A percentile compares a stretch with the other conserved stretches of the same genome.
Conservation (phyloP, 2,888 invertebrate genomes). For the Acleris emargana region DNA sequence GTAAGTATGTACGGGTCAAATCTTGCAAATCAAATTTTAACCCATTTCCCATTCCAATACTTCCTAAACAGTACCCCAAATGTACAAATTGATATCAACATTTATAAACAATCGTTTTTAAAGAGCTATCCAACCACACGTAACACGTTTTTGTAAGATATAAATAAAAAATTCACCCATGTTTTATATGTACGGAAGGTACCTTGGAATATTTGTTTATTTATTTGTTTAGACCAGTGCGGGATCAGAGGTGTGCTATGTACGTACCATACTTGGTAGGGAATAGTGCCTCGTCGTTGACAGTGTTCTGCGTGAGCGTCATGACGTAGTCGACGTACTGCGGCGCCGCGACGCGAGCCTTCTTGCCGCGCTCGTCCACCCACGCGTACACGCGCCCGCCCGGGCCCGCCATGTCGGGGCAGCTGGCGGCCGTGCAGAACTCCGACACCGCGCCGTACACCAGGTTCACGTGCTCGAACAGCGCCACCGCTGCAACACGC, state of each 20-base stretch:
- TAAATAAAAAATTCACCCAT: too few relatives aligned
- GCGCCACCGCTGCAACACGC: slow-evolving; percentile 91
- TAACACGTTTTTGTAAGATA: too few relatives aligned
- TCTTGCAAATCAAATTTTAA: too few relatives aligned
- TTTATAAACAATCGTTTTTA: too few relatives aligned
- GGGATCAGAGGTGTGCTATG: not conserved
- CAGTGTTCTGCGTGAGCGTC: slow-evolving; percentile 98
- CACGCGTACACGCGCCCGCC: slow-evolving; percentile 98
- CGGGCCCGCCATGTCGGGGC: slow-evolving; percentile 98
- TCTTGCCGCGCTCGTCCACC: slow-evolving; percentile 99
- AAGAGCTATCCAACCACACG: too few relatives aligned
- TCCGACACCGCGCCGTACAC: slow-evolving; percentile 99
- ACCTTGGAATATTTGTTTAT: too few relatives aligned
- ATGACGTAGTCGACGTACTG: slow-evolving; percentile 99
- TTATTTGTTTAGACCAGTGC: not conserved
- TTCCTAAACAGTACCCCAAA: too few relatives aligned
- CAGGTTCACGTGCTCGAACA: slow-evolving; percentile 99
- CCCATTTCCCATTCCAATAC: too few relatives aligned
- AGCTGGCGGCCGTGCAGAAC: slow-evolving; percentile 97
- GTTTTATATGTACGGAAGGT: too few relatives aligned
- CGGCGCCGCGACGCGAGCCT: slow-evolving; percentile 97
- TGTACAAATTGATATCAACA: too few relatives aligned
- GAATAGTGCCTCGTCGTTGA: slow-evolving; percentile 98
- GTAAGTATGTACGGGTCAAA: too few relatives aligned
- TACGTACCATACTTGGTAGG: slow-evolving; percentile 98